Conservation (phyloP, 2,888 invertebrate species). For the Pristionchus fissidentatus region DNA sequence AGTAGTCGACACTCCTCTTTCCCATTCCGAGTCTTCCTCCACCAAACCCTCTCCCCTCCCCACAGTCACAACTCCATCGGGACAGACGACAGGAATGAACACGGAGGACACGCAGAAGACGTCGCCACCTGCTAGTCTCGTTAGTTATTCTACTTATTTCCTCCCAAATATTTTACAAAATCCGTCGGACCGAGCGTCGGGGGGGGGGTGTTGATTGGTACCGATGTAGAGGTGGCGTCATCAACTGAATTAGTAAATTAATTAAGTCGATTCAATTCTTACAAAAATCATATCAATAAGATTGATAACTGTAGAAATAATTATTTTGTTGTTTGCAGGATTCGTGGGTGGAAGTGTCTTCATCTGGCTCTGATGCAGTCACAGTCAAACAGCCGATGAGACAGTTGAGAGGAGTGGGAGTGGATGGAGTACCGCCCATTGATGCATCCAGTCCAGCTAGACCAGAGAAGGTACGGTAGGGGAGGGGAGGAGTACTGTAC, state of each 20-base stretch:
- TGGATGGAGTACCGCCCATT: slow-evolving; percentile 32
- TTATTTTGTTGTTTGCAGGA: too few species aligned
- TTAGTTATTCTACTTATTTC: background rate
- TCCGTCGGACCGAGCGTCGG: too few species aligned
- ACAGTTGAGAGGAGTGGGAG: background rate
- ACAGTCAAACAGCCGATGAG: background rate
- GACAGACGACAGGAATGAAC: background rate
- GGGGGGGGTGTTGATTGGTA: background rate
- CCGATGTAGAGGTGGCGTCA: background rate
- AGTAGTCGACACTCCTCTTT: background rate
- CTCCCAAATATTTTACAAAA: too few species aligned
- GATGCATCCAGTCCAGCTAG: slow-evolving; percentile 4
- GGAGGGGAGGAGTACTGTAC: background rate
- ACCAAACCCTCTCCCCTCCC: background rate
- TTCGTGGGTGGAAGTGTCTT: slow-evolving; percentile 45
- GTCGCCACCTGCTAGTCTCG: slow-evolving; percentile 12
- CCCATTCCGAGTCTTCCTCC: background rate
- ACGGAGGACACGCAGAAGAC: slow-evolving; percentile 28
- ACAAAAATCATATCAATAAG: background rate
- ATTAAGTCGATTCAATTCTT: background rate
- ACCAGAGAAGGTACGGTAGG: slow-evolving; percentile 27
- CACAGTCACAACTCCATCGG: background rate
- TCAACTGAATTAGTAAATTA: background rate
- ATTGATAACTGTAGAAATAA: too few species aligned
- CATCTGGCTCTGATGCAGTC: slow-evolving; percentile 13